phyloP scores from a whole-genome alignment of 2,888 invertebrate species.

The Chaitophorus viminalis region DNA sequence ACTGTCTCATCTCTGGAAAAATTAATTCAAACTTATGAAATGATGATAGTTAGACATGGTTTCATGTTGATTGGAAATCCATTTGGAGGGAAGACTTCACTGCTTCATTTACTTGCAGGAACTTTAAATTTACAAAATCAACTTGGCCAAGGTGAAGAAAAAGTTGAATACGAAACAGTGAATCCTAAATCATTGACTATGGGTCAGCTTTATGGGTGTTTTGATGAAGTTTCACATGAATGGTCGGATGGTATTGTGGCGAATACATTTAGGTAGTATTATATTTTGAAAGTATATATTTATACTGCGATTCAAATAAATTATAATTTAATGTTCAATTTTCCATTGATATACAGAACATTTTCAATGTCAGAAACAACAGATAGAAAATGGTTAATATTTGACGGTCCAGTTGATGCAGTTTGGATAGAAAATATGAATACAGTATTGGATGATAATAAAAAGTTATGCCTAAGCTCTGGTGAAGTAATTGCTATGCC shows the following conservation, averaged over 20 bases:
- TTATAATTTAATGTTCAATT: neutral
- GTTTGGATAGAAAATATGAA: slow-evolving; percentile 94
- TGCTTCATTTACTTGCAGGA: slow-evolving; percentile 79
- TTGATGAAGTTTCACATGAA: slow-evolving; percentile 91
- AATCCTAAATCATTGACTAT: slow-evolving; percentile 94
- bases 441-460: slow-evolving; percentile 87
- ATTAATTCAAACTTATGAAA: slow-evolving; percentile 90
- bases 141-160: slow-evolving; percentile 71
- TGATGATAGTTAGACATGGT: slow-evolving; percentile 93
- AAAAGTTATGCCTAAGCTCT: slow-evolving; percentile 85
- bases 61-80: slow-evolving; percentile 92
- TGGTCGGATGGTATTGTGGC: slow-evolving; percentile 91
- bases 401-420: slow-evolving; percentile 90
- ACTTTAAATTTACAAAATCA: slow-evolving; percentile 73
- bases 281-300: neutral
- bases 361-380: slow-evolving; percentile 80
- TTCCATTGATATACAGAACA: slow-evolving; percentile 74
- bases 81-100: slow-evolving; percentile 84
- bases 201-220: slow-evolving; percentile 91
- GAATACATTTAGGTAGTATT: slow-evolving; percentile 67
- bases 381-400: slow-evolving; percentile 91
- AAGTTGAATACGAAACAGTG: slow-evolving; percentile 80
- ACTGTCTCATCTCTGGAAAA: slow-evolving; percentile 76
- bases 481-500: slow-evolving; percentile 89
- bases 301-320: neutral